Base-by-base conservation (phyloP, 2,113 vertebrate genomes). In the Ranitomeya variabilis region DNA sequence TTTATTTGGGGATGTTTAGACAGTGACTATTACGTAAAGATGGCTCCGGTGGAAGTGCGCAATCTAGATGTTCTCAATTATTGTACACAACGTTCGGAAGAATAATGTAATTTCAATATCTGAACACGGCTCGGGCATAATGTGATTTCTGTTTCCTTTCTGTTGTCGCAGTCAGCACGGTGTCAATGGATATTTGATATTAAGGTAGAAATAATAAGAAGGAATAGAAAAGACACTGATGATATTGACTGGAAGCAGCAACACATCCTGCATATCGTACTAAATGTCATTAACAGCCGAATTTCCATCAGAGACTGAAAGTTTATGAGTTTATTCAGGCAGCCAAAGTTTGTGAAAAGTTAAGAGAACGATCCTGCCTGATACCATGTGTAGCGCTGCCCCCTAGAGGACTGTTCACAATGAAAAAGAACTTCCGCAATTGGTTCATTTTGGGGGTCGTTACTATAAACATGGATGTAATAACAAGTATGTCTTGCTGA, bases 161-260 rank as follows among this genome's bases (percentile, higher is more conserved):
- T 88, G 86, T 87, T 57, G 66, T 77, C 37, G 73, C 31, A 82
- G 62, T 88, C 64, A 74, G 66, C 60, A 51, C 55, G 51, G 52
- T 82, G 86, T 88, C 67, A 88, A 60, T 81, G 79, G 62, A 81
- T 81, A 81, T 88, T 74, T 71, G 78, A 88, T 88, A 83, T 83
- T 67, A 54, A n/a, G 45, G 55, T 79, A 26, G 37, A 79, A 87
- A 87, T 87, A 79, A 86, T 78, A 45, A 67, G 85, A n/a, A 78
- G 37, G 78, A 52, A 80, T 79, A 23, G 45, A 54, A 78, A 87
- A 66, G 62, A 80, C 59, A 79, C 85, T 51, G 78, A 31, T 80
- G 26, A 87, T 79, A 78, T 78, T 52, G 57, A 21, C 54, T 54
- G 67, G 81, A 52, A 23, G 37, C 31, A 67, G 62, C 23, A 69